These are phyloP conservation scores for Toxotes jaculatrix DNA, from an alignment of 2,113 vertebrate genomes.

Conservation along the genomic window DNA sequence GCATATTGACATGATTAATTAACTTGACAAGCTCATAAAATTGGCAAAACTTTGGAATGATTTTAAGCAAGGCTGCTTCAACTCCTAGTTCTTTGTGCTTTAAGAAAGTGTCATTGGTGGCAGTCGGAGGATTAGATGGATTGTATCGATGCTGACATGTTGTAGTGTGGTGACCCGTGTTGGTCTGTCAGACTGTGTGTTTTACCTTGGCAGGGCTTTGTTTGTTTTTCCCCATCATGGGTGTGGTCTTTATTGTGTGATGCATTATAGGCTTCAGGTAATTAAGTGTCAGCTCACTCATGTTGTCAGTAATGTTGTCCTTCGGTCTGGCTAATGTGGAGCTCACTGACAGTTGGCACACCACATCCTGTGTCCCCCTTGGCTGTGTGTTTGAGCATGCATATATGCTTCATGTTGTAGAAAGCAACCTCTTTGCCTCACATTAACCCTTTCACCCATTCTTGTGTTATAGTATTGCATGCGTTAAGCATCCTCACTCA, in stretches of 20 bases:
- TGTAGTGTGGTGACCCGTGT: not conserved
- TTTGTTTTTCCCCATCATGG: conserved; percentile 39
- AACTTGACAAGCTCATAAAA: not conserved
- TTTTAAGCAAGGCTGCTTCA: not conserved
- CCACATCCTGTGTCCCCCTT: not conserved
- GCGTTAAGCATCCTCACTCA: not conserved
- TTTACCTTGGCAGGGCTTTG: conserved; percentile 21
- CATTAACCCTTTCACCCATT: not conserved
- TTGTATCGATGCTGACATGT: not conserved
- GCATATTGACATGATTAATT: not conserved
- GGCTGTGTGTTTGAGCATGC: not conserved
- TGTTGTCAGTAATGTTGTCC: conserved; percentile 6
- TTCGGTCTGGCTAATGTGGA: not conserved
- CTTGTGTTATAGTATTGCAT: not conserved
- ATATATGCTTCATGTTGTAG: not conserved
- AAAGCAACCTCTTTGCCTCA: conserved; percentile 1
- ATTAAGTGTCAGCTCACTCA: conserved; percentile 8
- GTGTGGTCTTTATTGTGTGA: conserved; percentile 7
- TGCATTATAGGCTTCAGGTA: conserved; percentile 6
- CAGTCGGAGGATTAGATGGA: conserved; percentile 1
- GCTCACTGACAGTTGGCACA: not conserved
- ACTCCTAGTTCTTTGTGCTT: not conserved
- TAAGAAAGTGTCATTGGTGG: not conserved
- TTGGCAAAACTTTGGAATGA: not conserved
- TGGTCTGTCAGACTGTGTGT: conserved; percentile 7